A percentile compares a stretch with the other conserved stretches of the same genome.
Evolutionary conservation across 2,113 vertebrate species (phyloP).

Genomic region (Murina feae): DNA sequence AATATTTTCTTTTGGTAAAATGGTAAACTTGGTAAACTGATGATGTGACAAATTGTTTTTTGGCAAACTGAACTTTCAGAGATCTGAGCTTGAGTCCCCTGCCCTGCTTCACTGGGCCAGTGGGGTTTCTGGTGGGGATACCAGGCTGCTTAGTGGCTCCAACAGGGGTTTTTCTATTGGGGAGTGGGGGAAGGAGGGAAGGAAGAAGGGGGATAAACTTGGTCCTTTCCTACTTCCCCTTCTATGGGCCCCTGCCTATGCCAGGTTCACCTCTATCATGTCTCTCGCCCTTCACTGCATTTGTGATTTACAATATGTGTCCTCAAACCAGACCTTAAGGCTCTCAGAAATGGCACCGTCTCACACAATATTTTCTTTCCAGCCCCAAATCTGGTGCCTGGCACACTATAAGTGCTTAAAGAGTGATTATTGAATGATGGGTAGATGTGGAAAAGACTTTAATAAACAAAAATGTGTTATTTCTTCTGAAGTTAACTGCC

Average conservation of each 20-base stretch:
- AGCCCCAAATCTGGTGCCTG: neutral
- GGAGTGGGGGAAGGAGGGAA: fast-evolving
- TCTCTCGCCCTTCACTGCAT: neutral
- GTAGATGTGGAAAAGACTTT: neutral
- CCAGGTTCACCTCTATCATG: neutral
- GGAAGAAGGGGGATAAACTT: neutral
- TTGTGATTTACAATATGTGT: too few species aligned
- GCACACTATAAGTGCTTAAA: neutral
- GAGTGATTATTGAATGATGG: neutral
- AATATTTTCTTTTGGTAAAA: too few species aligned
- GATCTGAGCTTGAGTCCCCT: too few species aligned
- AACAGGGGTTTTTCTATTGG: neutral
- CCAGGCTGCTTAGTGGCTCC: fast-evolving
- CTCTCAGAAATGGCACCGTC: neutral
- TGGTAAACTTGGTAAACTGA: too few species aligned
- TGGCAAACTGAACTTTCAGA: too few species aligned
- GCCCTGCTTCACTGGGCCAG: too few species aligned
- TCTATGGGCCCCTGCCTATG: too few species aligned
- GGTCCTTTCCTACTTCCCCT: neutral
- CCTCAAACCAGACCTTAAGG: neutral
- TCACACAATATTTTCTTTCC: neutral
- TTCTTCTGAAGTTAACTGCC: neutral
- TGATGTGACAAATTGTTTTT: too few species aligned
- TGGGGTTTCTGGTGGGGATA: fast-evolving
- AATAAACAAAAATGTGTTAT: neutral